Evolutionary conservation across 64 coral and sea anemone species (phyloP).

Genomic region (Pocillopora verrucosa): DNA sequence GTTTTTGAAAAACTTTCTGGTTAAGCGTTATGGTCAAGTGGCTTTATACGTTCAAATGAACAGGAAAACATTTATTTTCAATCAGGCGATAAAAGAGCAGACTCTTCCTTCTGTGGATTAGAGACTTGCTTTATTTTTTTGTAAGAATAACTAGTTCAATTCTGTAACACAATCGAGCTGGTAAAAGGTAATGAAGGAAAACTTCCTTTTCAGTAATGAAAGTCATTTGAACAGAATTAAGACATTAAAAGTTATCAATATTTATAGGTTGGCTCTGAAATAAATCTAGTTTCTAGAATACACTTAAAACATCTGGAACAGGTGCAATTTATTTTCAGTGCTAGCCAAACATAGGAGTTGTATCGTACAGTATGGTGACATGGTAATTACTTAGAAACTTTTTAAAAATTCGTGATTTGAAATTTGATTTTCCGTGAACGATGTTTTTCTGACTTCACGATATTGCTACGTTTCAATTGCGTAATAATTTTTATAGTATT

Average conservation of each 20-base stretch:
- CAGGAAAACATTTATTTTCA: not conserved
- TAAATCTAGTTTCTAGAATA: not conserved
- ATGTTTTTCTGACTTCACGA: too few relatives aligned
- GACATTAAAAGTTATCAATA: slow-evolving; percentile 17
- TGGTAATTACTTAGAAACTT: not conserved
- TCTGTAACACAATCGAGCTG: too few relatives aligned
- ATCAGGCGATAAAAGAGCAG: not conserved
- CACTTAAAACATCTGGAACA: not conserved
- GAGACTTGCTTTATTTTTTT: not conserved
- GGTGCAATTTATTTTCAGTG: not conserved
- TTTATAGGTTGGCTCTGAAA: slow-evolving; percentile 5
- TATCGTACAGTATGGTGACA: not conserved
- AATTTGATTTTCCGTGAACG: not conserved
- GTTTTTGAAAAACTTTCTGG: not conserved
- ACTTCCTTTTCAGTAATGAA: not conserved
- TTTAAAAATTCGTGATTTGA: not conserved
- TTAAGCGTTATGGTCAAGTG: not conserved
- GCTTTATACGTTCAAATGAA: not conserved
- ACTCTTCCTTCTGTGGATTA: too few relatives aligned
- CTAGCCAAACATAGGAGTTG: slow-evolving; percentile 5
- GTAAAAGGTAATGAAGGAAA: not conserved
- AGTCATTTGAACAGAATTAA: not conserved
- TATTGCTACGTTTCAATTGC: too few relatives aligned
- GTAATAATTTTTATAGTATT: too few relatives aligned
- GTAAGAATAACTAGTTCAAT: not conserved